Base-by-base conservation (phyloP, 2,888 invertebrate genomes). In the Trichopria drosophilae region DNA sequence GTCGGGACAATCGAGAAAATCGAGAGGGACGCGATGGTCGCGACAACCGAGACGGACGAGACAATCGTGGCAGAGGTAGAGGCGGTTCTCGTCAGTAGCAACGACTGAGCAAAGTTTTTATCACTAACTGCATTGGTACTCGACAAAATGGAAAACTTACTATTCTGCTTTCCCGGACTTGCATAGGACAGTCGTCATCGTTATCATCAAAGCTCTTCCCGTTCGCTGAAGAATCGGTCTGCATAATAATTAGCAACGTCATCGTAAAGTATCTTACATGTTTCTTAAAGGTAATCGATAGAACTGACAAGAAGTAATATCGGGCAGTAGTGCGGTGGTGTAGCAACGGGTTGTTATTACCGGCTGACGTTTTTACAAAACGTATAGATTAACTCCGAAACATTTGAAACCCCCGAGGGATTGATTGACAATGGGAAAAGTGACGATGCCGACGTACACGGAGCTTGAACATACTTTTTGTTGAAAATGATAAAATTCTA, bases 41-140 rank as follows among this genome's bases (percentile, higher is more conserved):
- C n/a, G n/a, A n/a, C n/a, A n/a, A n/a, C n/a, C n/a, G 71, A 40
- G 70, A 73, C 52, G 69, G 68, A 55, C 69, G 69, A 39, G 62
- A 61, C 18, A 44, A 60, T 54, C 69, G 75, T 28, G 68, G 73
- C 53, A 66, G 70, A 62, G 71, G 75, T 51, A 70, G 76, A 55
- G 72, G 71, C 18, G 65, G 68, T 18, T 60, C 70, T 39, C 74
- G 74, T 56, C 74, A 75, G 72, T 75, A 75, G 73, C 74, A 62
- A 57, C 64, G 64, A 66, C 65, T 70, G 63, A 63, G 65, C 59
- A 65, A 65, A 62, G 66, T 58, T 60, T 53, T 59, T 22, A 55
- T 60, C 58, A 61, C 53, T 60, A 35, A 23, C 4, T 35, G 29
- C 22, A 26, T 41, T 52, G 41, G 37, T 45, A 39, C 65, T 60